A percentile compares a stretch with the other conserved stretches of the same genome.
Evolutionary conservation across 2,797 vertebrate genomes (phyloP).

Genomic region (Melopsittacus undulatus): DNA sequence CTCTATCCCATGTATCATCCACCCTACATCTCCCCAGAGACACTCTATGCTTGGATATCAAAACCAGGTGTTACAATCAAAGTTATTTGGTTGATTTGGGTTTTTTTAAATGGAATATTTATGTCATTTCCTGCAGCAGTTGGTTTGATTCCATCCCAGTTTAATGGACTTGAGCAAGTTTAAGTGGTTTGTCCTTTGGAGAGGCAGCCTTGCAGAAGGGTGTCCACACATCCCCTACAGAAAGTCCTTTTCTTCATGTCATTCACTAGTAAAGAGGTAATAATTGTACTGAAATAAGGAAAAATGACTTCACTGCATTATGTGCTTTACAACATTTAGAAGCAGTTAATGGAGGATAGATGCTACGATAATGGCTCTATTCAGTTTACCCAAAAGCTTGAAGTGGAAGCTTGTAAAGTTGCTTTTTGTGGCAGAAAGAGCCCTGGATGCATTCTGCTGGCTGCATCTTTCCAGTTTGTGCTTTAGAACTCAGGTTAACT

Average conservation of each 20-base stretch:
- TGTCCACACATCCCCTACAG: not conserved
- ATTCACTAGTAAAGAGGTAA: not conserved
- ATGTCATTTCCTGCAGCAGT: not conserved
- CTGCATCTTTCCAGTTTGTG: not conserved
- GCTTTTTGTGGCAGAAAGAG: not conserved
- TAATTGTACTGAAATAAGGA: not conserved
- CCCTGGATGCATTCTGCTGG: not conserved
- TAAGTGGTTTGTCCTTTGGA: not conserved
- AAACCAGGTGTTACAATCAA: not conserved
- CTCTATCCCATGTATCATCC: not conserved
- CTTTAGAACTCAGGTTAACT: not conserved
- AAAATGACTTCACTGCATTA: not conserved
- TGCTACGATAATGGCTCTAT: not conserved
- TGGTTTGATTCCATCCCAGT: not conserved
- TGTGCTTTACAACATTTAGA: not conserved
- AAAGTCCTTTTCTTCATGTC: not conserved
- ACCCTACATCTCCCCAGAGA: accelerated
- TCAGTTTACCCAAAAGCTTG: not conserved
- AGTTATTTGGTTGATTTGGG: not conserved
- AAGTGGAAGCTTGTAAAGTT: not conserved
- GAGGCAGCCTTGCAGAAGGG: not conserved
- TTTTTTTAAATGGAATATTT: not conserved
- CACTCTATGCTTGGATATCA: not conserved
- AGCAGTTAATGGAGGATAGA: not conserved
- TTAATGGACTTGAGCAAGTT: not conserved